A percentile compares a stretch with the other conserved stretches of the same genome.
These are phyloP conservation scores for Anoplius nigerrimus DNA, from an alignment of 2,888 invertebrate species.

Conservation along the genomic window DNA sequence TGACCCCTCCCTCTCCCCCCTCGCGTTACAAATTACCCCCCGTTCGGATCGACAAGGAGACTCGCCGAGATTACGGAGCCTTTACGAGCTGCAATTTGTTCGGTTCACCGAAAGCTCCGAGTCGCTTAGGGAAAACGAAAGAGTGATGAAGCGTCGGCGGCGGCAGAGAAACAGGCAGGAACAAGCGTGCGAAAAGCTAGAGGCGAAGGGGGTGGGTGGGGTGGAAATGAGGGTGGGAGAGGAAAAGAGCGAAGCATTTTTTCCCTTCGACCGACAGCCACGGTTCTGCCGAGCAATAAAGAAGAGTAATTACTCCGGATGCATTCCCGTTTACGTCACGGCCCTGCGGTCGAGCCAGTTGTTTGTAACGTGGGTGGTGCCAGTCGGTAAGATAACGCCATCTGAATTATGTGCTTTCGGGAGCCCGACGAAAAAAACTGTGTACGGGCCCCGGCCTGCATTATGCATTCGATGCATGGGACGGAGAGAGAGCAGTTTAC, in stretches of 20 bases:
- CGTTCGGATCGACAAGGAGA: slow-evolving; percentile 3
- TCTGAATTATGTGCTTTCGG: neutral
- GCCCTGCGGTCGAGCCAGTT: neutral
- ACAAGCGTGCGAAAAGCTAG: neutral
- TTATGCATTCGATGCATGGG: neutral
- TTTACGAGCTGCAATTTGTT: slow-evolving; percentile 1
- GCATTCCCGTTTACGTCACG: neutral
- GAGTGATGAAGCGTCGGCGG: neutral
- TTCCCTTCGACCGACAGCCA: neutral
- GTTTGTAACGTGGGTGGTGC: neutral
- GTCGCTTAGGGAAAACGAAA: neutral
- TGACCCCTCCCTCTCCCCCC: neutral
- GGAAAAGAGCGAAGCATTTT: neutral
- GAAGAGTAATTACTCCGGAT: slow-evolving; percentile 8
- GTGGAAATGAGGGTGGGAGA: neutral
- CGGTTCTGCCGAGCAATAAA: slow-evolving; percentile 2
- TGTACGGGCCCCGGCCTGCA: too few relatives aligned
- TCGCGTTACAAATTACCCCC: slow-evolving; percentile 1
- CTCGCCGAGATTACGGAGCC: slow-evolving; percentile 5
- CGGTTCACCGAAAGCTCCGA: neutral
- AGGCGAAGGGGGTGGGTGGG: neutral
- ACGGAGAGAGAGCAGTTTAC: neutral
- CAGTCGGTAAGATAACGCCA: neutral
- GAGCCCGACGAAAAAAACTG: too few relatives aligned
- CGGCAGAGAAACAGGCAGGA: neutral